A percentile compares a stretch with the other conserved stretches of the same genome.
Evolutionary conservation across 2,113 vertebrate species (phyloP).

Genomic region (Amphiprion ocellaris): DNA sequence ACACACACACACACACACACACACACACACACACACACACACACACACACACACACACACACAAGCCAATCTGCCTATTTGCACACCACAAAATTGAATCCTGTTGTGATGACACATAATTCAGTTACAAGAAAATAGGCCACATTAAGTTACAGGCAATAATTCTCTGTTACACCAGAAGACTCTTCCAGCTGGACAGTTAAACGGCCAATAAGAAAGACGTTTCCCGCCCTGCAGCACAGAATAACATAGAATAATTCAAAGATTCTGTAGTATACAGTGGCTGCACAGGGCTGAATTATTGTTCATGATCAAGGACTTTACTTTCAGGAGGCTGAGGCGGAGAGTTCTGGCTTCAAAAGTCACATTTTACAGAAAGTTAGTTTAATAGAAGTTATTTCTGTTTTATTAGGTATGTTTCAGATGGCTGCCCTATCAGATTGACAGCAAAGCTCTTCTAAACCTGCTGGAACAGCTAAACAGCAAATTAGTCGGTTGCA

Average conservation of each 20-base stretch:
- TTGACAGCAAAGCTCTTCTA: too few species aligned
- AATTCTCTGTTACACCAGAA: slow-evolving; percentile 1
- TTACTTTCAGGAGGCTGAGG: neutral
- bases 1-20: too few species aligned
- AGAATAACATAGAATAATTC: slow-evolving; percentile 12
- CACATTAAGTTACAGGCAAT: neutral
- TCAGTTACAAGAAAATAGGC: too few species aligned
- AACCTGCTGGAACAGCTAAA: too few species aligned
- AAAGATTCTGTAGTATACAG: slow-evolving; percentile 3
- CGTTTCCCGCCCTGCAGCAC: neutral
- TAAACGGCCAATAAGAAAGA: slow-evolving; percentile 4
- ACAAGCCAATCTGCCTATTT: neutral
- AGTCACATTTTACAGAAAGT: slow-evolving; percentile 18
- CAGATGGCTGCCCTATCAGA: neutral
- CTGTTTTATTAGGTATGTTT: slow-evolving; percentile 5
- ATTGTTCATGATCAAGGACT: slow-evolving; percentile 21
- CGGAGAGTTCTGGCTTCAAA: neutral
- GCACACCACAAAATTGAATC: too few species aligned
- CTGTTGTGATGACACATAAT: too few species aligned
- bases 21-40: too few species aligned
- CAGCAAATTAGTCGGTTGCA: too few species aligned
- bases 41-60: neutral
- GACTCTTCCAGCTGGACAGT: slow-evolving; percentile 3
- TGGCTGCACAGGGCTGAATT: slow-evolving; percentile 6
- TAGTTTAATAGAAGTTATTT: slow-evolving; percentile 1